Conservation (phyloP, 2,113 vertebrate genomes). For the Regulus satrapa region DNA sequence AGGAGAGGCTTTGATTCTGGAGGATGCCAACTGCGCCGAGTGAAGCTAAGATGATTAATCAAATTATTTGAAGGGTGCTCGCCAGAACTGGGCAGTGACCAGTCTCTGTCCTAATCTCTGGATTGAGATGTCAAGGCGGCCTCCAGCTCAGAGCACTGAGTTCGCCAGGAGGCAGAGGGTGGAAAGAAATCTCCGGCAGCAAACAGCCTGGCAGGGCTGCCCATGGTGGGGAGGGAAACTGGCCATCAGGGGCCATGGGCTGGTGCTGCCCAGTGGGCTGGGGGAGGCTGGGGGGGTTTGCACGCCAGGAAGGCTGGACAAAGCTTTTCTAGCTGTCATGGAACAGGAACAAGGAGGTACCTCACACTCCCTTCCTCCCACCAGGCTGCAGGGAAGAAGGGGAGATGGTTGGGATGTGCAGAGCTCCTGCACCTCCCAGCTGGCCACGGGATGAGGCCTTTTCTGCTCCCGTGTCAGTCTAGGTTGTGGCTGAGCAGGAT, state of each 20-base stretch:
- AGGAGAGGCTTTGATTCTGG: conserved; percentile 3
- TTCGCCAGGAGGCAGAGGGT: background rate
- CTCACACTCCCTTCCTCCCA: background rate
- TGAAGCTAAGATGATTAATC: conserved; percentile 47
- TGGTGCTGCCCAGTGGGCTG: background rate
- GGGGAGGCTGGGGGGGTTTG: background rate
- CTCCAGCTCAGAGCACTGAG: background rate
- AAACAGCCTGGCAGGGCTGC: background rate
- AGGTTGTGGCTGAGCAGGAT: fast-evolving
- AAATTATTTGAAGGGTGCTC: conserved; percentile 33
- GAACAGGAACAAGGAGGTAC: background rate
- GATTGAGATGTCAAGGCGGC: conserved; percentile 28
- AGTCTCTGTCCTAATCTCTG: conserved; percentile 9
- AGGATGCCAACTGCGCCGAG: conserved; percentile 7
- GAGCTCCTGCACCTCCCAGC: background rate
- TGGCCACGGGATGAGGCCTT: background rate
- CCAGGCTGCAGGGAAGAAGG: fast-evolving
- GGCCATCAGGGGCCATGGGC: background rate
- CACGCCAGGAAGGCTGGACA: background rate
- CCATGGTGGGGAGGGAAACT: background rate
- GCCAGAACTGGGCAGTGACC: conserved; percentile 47
- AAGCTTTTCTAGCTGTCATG: background rate
- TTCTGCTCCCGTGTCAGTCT: background rate
- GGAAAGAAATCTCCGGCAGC: background rate
- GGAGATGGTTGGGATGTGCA: background rate